phyloP scores from a whole-genome alignment of 2,888 invertebrate species.

The Agonopterix arenella region DNA sequence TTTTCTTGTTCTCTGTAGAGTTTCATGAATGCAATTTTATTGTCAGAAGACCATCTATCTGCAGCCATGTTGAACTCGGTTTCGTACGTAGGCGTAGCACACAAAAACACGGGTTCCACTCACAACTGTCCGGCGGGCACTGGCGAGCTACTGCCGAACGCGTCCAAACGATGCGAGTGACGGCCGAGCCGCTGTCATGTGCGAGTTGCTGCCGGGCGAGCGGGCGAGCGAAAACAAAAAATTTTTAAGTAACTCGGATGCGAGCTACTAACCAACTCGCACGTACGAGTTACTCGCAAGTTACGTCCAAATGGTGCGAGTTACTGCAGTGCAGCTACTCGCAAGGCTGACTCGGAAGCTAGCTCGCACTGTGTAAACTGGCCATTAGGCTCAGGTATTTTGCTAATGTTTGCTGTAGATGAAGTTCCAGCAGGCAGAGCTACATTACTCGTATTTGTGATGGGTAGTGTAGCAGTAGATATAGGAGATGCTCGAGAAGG shows the following conservation, averaged over 20 bases:
- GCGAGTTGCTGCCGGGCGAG: slow-evolving; percentile 15
- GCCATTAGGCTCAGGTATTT: slow-evolving; percentile 1
- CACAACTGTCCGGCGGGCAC: slow-evolving; percentile 13
- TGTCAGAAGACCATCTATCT: slow-evolving; percentile 16
- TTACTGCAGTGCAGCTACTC: slow-evolving; percentile 5
- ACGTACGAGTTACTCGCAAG: slow-evolving; percentile 15
- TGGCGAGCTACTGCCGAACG: slow-evolving; percentile 17
- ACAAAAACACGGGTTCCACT: slow-evolving; percentile 10
- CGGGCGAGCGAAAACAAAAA: slow-evolving; percentile 11
- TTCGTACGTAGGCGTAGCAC: slow-evolving; percentile 13
- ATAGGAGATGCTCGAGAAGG: too few relatives aligned
- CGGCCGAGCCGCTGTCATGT: slow-evolving; percentile 16
- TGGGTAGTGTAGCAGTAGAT: too few relatives aligned
- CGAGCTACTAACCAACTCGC: slow-evolving; percentile 15
- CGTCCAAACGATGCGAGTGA: slow-evolving; percentile 18
- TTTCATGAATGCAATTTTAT: slow-evolving; percentile 15
- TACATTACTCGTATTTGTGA: too few relatives aligned
- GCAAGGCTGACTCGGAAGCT: too few relatives aligned
- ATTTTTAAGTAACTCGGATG: slow-evolving; percentile 12
- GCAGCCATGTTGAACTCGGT: slow-evolving; percentile 14
- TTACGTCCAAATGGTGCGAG: slow-evolving; percentile 11
- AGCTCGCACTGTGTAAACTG: background rate
- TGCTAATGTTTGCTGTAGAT: too few relatives aligned
- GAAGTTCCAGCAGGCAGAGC: too few relatives aligned
- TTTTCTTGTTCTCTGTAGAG: slow-evolving; percentile 16